phyloP scores from a whole-genome alignment of 2,888 invertebrate species.

The Drosophila monieri region DNA sequence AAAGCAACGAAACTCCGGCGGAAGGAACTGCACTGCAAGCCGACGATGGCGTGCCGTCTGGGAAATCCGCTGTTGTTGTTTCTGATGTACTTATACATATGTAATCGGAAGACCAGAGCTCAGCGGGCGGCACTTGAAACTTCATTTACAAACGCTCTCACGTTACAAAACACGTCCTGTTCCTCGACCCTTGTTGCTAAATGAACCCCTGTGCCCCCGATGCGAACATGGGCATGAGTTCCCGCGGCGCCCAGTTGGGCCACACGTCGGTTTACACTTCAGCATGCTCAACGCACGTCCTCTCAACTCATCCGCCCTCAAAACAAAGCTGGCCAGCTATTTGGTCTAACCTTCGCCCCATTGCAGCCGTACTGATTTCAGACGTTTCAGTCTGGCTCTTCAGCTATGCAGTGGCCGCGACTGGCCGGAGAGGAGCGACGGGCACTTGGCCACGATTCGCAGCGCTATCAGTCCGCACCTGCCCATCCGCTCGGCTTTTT shows the following conservation, averaged over 20 bases:
- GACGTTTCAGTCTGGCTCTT: constrained; percentile 11
- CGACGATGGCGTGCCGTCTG: constrained; percentile 69
- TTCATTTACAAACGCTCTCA: constrained; percentile 73
- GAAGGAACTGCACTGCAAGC: constrained; percentile 22
- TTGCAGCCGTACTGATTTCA: constrained; percentile 39
- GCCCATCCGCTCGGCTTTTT: constrained; percentile 53
- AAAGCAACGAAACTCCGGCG: background rate
- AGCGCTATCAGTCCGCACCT: constrained; percentile 53
- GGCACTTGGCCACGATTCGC: constrained; percentile 72
- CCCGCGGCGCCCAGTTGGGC: constrained; percentile 42
- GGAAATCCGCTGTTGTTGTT: constrained; percentile 61
- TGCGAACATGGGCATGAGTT: constrained; percentile 9
- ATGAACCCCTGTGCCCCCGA: constrained; percentile 1
- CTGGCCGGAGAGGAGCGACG: constrained; percentile 55
- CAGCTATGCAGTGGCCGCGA: constrained; percentile 62
- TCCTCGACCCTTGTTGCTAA: constrained; percentile 10
- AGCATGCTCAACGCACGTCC: constrained; percentile 47
- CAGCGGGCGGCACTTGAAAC: constrained; percentile 74
- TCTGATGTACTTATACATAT: constrained; percentile 39
- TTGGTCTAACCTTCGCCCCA: constrained; percentile 8
- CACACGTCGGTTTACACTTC: constrained; percentile 78
- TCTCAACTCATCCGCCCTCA: constrained; percentile 60
- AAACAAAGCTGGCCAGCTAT: constrained; percentile 44
- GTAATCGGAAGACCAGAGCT: constrained; percentile 75
- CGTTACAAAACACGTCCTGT: constrained; percentile 63